A percentile compares a stretch with the other conserved stretches of the same genome.
These are phyloP conservation scores for Gibbula magus DNA, from an alignment of 2,888 invertebrate species.

Conservation along the genomic window DNA sequence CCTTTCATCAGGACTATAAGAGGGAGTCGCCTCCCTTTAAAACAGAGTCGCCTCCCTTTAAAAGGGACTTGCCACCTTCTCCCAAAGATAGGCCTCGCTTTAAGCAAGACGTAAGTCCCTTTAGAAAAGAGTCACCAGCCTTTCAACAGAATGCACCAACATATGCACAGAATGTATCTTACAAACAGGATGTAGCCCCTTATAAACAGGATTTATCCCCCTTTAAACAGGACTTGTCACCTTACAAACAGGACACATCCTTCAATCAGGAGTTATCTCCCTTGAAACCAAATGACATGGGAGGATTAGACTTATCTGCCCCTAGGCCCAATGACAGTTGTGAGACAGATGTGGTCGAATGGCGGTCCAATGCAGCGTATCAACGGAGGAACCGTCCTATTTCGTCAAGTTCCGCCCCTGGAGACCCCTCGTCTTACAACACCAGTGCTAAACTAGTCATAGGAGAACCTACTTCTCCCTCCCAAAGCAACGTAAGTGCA, in stretches of 20 bases:
- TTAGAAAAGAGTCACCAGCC: too few species aligned
- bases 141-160: too few species aligned
- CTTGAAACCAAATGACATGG: background rate
- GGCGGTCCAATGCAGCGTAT: slow-evolving; percentile 12
- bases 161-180: too few species aligned
- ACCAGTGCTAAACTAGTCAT: slow-evolving; percentile 32
- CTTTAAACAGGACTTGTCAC: too few species aligned
- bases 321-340: background rate
- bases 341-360: background rate
- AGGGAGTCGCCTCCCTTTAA: too few species aligned
- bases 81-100: too few species aligned
- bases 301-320: background rate
- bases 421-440: slow-evolving; percentile 12
- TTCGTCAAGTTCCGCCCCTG: background rate
- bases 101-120: too few species aligned
- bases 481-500: slow-evolving; percentile 36
- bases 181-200: too few species aligned
- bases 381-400: background rate
- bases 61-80: too few species aligned
- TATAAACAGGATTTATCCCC: too few species aligned
- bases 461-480: slow-evolving; percentile 22
- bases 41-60: too few species aligned
- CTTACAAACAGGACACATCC: background rate
- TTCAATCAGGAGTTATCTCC: background rate
- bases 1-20: too few species aligned